Conservation (phyloP, 2,797 vertebrate genomes). For the Silurus lanzhouensis region DNA sequence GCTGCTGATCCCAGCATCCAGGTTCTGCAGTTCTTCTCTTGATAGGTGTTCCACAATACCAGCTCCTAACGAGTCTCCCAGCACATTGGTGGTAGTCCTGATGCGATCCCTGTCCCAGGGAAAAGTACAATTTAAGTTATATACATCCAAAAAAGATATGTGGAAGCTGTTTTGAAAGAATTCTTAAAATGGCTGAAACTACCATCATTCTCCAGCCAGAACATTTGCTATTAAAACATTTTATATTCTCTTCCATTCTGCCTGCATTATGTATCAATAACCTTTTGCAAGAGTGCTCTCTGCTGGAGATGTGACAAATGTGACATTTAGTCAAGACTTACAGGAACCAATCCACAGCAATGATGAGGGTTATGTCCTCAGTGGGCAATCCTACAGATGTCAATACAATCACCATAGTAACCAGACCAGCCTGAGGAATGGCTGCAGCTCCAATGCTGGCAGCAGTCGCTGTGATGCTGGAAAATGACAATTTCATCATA, state of each 20-base stretch:
- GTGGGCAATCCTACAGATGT: constrained; percentile 96
- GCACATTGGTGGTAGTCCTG: constrained; percentile 91
- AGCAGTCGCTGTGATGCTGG: constrained; percentile 95
- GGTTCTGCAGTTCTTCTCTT: constrained; percentile 81
- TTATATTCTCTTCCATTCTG: constrained; percentile 26
- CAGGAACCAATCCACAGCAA: constrained; percentile 99
- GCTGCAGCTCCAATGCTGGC: constrained; percentile 97
- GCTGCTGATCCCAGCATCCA: constrained; percentile 81
- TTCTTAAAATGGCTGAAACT: neutral
- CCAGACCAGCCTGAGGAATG: constrained; percentile 95
- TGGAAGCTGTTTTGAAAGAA: too few species aligned
- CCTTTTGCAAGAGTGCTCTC: constrained; percentile 67
- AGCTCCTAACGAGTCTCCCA: constrained; percentile 91
- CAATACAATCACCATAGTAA: constrained; percentile 98
- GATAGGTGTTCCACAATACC: constrained; percentile 92
- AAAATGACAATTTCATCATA: constrained; percentile 34
- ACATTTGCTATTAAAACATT: neutral
- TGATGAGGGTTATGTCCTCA: constrained; percentile 95
- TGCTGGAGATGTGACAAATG: constrained; percentile 63
- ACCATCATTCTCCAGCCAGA: neutral
- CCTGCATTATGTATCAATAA: constrained; percentile 76
- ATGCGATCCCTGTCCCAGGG: constrained; percentile 82
- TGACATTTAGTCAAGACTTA: constrained; percentile 86
- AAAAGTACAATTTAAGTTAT: neutral
- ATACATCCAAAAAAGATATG: neutral